Conservation (phyloP, 2,113 vertebrate genomes). For the Gallinago jamesoni region DNA sequence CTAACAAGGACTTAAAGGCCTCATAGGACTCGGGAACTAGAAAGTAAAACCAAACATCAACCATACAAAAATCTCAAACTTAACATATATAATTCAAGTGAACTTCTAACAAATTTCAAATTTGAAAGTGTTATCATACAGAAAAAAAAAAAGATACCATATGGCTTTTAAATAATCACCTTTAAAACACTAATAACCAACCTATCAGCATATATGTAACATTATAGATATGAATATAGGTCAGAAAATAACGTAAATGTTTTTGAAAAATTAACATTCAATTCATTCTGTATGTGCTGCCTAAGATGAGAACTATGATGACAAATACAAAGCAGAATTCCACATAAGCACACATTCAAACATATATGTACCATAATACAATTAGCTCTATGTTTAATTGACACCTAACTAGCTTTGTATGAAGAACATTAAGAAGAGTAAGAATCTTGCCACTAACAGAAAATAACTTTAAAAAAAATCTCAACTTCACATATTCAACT, state of each 20-base stretch:
- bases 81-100: neutral
- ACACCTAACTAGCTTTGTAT: neutral
- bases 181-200: neutral
- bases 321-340: neutral
- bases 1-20: conserved; percentile 79
- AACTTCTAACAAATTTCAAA: neutral
- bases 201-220: neutral
- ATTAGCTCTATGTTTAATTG: neutral
- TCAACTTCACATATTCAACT: neutral
- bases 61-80: neutral
- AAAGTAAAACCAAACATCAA: neutral
- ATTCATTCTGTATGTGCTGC: neutral
- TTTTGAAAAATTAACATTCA: neutral
- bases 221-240: neutral
- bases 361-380: neutral
- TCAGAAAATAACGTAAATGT: neutral
- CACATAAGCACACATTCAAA: neutral
- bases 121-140: neutral
- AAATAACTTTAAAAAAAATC: neutral
- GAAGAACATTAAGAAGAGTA: neutral
- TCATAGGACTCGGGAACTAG: conserved; percentile 83
- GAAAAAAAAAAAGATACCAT: neutral
- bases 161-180: neutral
- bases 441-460: neutral
- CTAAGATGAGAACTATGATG: neutral